phyloP scores from a whole-genome alignment of 1,140 invertebrate species.

The Drosophila orena region DNA sequence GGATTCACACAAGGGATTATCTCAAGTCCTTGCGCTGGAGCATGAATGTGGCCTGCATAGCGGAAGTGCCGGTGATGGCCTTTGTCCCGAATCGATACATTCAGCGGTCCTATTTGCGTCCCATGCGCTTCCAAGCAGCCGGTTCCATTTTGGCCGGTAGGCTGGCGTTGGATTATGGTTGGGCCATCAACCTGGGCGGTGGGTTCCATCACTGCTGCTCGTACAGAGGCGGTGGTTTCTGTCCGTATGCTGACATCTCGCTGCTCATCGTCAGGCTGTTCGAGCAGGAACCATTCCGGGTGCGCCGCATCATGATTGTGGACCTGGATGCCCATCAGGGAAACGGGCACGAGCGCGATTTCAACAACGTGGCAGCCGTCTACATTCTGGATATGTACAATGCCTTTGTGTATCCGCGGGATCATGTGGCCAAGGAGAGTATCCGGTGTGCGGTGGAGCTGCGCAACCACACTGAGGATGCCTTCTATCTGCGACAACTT shows the following conservation, averaged over 20 bases:
- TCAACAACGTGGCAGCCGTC: conserved; percentile 89
- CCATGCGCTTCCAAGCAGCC: conserved; percentile 92
- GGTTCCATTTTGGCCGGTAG: conserved; percentile 93
- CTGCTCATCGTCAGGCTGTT: conserved; percentile 90
- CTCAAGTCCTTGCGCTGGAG: conserved; percentile 91
- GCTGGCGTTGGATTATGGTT: conserved; percentile 91
- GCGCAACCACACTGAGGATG: conserved; percentile 88
- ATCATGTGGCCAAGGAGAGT: conserved; percentile 90
- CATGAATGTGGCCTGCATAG: conserved; percentile 90
- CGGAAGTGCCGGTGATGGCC: conserved; percentile 91
- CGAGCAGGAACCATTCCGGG: conserved; percentile 85
- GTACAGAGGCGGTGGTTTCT: conserved; percentile 92
- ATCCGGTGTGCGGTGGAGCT: conserved; percentile 92
- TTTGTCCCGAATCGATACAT: conserved; percentile 91
- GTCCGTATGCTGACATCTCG: conserved; percentile 95
- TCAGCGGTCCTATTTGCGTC: conserved; percentile 90
- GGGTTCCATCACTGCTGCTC: conserved; percentile 94
- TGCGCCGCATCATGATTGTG: conserved; percentile 92
- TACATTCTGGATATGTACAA: conserved; percentile 96
- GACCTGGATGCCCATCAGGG: conserved; percentile 97
- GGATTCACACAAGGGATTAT: conserved; percentile 91
- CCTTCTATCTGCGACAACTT: conserved; percentile 89
- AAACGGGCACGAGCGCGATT: conserved; percentile 94
- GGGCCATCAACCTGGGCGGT: conserved; percentile 96
- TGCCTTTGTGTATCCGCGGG: conserved; percentile 91